Conservation (phyloP, 2,113 vertebrate species). For the Heterotilapia buettikoferi region DNA sequence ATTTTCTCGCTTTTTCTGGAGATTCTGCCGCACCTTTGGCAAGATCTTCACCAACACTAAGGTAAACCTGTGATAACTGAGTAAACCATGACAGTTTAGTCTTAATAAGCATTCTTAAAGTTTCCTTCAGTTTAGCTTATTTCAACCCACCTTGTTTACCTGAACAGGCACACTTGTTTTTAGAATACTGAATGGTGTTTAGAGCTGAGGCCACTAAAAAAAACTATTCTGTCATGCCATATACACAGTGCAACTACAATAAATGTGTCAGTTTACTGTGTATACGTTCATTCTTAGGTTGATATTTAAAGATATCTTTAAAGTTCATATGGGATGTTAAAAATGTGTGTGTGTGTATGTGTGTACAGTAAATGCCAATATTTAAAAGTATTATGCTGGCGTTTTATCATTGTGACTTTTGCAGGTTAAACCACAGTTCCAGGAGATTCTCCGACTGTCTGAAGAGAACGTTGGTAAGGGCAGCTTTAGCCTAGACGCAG, state of each 20-base stretch:
- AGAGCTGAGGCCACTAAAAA: neutral
- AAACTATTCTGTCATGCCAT: neutral
- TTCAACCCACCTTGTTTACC: neutral
- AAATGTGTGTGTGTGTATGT: neutral
- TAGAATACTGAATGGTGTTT: neutral
- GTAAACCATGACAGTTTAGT: neutral
- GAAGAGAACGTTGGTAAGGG: slow-evolving; percentile 95
- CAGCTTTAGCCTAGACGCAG: neutral
- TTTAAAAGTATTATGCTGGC: neutral
- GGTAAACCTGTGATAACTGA: slow-evolving; percentile 66
- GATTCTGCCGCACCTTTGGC: slow-evolving; percentile 95
- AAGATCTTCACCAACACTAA: slow-evolving; percentile 99
- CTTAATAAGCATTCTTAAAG: neutral
- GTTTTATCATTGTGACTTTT: neutral
- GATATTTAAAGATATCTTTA: neutral
- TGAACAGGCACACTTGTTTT: neutral
- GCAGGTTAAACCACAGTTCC: slow-evolving; percentile 97
- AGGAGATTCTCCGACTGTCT: slow-evolving; percentile 95
- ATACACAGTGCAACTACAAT: neutral
- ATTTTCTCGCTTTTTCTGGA: slow-evolving; percentile 99
- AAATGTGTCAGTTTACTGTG: neutral
- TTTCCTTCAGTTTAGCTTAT: neutral
- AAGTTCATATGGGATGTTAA: neutral
- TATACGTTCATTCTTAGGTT: neutral
- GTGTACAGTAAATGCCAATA: neutral